A percentile compares a stretch with the other conserved stretches of the same genome.
phyloP scores from a whole-genome alignment of 2,888 invertebrate genomes.

The Amiota mariae region DNA sequence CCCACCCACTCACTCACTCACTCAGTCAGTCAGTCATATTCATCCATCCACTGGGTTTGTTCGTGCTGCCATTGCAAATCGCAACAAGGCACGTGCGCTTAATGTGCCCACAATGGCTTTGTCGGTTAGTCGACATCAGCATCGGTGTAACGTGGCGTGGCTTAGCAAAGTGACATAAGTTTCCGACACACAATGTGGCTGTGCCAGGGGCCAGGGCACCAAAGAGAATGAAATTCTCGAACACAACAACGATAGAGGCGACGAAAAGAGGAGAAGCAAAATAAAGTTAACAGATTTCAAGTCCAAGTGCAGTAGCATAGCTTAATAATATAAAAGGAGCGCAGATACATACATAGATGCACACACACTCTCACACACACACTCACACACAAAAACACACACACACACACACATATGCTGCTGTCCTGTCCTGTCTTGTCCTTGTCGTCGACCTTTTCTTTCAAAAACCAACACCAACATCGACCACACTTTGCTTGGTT shows the following conservation, averaged over 20 bases:
- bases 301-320: neutral
- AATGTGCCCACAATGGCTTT: slow-evolving; percentile 19
- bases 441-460: no score
- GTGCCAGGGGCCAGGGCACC: neutral
- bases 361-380: neutral
- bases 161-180: slow-evolving; percentile 6
- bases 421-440: no score
- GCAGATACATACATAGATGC: no score
- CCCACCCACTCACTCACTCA: slow-evolving; percentile 44
- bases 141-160: neutral
- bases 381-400: no score
- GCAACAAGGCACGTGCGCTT: slow-evolving; percentile 22
- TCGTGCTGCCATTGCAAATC: slow-evolving; percentile 5
- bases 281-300: neutral
- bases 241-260: neutral
- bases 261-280: neutral
- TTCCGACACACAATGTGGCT: neutral
- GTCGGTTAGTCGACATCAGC: no score
- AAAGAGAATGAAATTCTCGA: neutral
- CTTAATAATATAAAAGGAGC: neutral
- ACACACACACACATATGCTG: neutral
- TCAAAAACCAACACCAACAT: no score
- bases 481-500: neutral
- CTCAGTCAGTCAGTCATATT: no score
- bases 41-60: neutral